Base-by-base conservation (phyloP, 2,113 vertebrate species). In the Rhinolophus sinicus region DNA sequence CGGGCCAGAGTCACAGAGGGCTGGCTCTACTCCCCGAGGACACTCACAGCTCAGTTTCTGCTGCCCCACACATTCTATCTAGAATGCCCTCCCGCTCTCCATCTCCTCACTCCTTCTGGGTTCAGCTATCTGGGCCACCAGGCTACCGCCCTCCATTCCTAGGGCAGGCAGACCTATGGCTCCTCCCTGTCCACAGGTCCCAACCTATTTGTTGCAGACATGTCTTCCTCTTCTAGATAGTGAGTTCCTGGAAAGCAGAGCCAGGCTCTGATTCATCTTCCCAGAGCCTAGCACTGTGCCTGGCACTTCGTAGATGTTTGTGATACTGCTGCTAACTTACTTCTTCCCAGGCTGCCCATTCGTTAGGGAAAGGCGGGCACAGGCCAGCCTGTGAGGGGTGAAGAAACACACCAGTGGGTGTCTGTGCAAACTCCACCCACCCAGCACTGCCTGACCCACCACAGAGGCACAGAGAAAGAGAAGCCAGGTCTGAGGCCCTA, bases 401-500 rank as follows among this genome's bases (percentile, higher is more conserved):
- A 64, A 24, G 35, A 95, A 88, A 67, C 75, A 47, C 26, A 33
- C 8, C 5, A 6, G 35, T 65, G 44, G 35, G 54, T 18, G 50
- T n/a, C 70, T 47, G 33, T 73, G 84, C 82, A 82, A 65, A 73
- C 24, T 35, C 67, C 33, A 40, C 72, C 62, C 40, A 73, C 44
- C n/a, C 26, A 91, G 12, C 44, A 50, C 54, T 96, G 73, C 73
- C 77, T 76, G 38, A 54, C 33, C 77, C 33, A 69, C 47, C n/a
- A 76, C 22, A 65, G 72, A 91, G 76, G 47, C 76, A 77, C 33
- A 1, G 30, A 86, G 65, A 73, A 88, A 86, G 80, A 77, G 70
- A 92, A 95, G 97, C 67, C 67, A 87, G 75, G 86, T 93, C 85
- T 83, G 58, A 44, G 54, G 85, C 88, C 81, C 88, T 44, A 56